A percentile compares a stretch with the other conserved stretches of the same genome.
These are phyloP conservation scores for Chrysolophus pictus DNA, from an alignment of 2,797 vertebrate species.

Conservation along the genomic window DNA sequence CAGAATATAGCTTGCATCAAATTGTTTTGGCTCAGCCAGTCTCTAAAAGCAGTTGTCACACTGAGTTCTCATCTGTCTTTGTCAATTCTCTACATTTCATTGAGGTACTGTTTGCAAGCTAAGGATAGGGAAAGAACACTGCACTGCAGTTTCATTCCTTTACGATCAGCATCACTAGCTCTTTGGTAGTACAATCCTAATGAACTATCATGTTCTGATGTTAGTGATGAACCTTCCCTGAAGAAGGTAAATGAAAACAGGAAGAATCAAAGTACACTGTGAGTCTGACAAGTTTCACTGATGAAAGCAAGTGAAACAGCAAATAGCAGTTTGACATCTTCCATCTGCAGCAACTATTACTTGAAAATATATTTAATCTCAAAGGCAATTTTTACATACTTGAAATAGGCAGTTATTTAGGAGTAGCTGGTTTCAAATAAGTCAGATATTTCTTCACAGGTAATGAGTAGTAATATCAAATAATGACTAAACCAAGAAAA, in stretches of 20 bases:
- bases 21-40: slow-evolving; percentile 5
- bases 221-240: neutral
- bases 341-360: neutral
- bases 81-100: slow-evolving; percentile 37
- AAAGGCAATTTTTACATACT: neutral
- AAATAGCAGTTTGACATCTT: neutral
- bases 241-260: neutral
- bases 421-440: neutral
- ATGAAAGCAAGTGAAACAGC: neutral
- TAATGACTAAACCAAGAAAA: neutral
- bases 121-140: neutral
- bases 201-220: neutral
- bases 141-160: neutral
- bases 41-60: slow-evolving; percentile 32
- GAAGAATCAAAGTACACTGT: neutral
- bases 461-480: neutral
- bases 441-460: neutral
- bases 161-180: neutral
- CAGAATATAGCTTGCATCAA: slow-evolving; percentile 14
- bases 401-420: neutral
- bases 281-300: neutral
- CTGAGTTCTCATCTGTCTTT: slow-evolving; percentile 18
- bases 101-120: neutral
- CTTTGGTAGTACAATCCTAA: neutral
- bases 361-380: neutral